Percentiles rank a stretch among this genome's conserved stretches.
Evolutionary conservation across 2,797 vertebrate species (phyloP).

Genomic region (Fistularia commersonii): DNA sequence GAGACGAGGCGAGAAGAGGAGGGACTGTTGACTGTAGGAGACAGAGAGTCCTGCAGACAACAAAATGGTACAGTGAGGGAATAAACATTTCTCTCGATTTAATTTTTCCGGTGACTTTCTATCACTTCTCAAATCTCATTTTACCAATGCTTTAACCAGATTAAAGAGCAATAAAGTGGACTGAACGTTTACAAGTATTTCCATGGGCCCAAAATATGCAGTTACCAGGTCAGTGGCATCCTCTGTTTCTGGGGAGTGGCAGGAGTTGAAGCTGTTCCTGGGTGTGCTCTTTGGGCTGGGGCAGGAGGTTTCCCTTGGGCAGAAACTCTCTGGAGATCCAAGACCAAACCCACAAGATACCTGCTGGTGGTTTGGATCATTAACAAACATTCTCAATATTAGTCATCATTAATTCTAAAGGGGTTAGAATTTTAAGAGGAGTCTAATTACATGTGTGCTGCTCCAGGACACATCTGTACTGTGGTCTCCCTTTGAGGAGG

Average conservation of each 20-base stretch:
- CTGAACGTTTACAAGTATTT: background rate
- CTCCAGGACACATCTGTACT: constrained; percentile 80
- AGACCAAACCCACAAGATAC: constrained; percentile 54
- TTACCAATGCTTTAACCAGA: too few relatives aligned
- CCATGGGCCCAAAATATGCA: background rate
- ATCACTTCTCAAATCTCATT: too few relatives aligned
- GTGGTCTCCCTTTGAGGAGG: constrained; percentile 71
- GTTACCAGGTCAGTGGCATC: constrained; percentile 73
- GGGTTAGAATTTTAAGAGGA: background rate
- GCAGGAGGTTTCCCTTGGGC: constrained; percentile 58
- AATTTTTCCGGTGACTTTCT: too few relatives aligned
- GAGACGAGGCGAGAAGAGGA: constrained; percentile 70
- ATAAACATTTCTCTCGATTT: background rate
- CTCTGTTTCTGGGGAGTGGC: constrained; percentile 72
- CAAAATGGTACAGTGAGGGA: constrained; percentile 2
- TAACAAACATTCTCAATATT: background rate
- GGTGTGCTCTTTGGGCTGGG: constrained; percentile 75
- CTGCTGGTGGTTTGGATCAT: constrained; percentile 35
- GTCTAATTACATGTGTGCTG: constrained; percentile 80
- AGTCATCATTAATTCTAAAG: background rate
- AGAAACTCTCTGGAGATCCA: constrained; percentile 58
- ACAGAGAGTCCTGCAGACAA: constrained; percentile 79
- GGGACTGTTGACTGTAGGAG: constrained; percentile 80
- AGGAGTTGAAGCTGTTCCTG: constrained; percentile 76
- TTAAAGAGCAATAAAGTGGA: too few relatives aligned